Base-by-base conservation (phyloP, 2,113 vertebrate genomes). In the Nothoprocta pentlandii region DNA sequence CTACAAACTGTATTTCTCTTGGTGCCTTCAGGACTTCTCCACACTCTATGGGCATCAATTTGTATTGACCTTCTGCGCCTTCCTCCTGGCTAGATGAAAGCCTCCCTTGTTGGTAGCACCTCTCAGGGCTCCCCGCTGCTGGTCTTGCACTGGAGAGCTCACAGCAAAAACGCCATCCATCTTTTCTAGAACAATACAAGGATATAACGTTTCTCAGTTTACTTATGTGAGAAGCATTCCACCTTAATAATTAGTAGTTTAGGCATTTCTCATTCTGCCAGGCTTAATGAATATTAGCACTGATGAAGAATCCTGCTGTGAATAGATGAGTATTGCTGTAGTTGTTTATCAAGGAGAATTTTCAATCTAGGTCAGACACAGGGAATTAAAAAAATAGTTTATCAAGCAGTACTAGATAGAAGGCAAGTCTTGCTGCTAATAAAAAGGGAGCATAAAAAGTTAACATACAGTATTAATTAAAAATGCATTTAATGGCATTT, bases 181-280 rank as follows among this genome's bases (percentile, higher is more conserved):
- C 73, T 71, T 93, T 47, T 46, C 51, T 63, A 80, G 58, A 3
- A 14, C 42, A 42, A 68, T 86, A 51, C 44, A 69, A 85, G 47
- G 68, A 79, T 25, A 84, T 84, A 80, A 53, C 3, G 14, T 56
- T 88, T 87, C 51, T 34, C 62, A 76, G 10, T 83, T 90, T 59
- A 56, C 39, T 64, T 53, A 28, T 28, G 26, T 64, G 53, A 92
- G 30, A 53, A 68, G 28, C 56, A 74, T 76, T 83, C 20, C 44
- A 68, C 39, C n/a, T 42, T 90, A 34, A 26, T 81, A 86, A 94
- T 92, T 51, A 76, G 47, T 13, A 79, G 25, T 75, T 86, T 17
- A 14, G 56, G n/a, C 59, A 53, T 59, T 91, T 96, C 80, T 92
- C 91, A 69, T 92, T 92, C 44, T 63, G 54, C 66, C 10, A 11